Evolutionary conservation across 2,888 invertebrate genomes (phyloP), one percentile per base, ranked within the genome.

Genomic region (Andrena bucephala): DNA sequence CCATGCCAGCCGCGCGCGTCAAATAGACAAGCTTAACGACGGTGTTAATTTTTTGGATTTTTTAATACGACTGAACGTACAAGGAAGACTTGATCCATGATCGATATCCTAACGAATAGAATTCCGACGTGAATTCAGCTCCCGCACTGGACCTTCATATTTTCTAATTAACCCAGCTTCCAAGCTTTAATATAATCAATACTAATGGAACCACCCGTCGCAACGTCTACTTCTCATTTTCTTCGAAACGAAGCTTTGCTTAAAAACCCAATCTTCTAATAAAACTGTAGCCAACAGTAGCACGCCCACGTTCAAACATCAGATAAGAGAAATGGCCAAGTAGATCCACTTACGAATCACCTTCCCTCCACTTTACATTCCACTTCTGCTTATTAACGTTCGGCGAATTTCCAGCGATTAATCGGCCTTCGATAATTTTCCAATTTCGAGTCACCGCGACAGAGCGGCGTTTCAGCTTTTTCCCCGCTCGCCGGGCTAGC

Each of bases 401-500:
- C 72, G 20, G 2, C 50, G 65, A 77, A 65, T 70, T 72, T n/a
- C 27, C 48, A 33, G 2, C 75, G 72, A 81, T 81, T 81, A 81
- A 81, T 81, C 59, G 69, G 52, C 31, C 59, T 59, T n/a, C 65
- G 69, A 79, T 68, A 79, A 79, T 81, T 71, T 77, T 71, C 66
- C 79, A 69, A 79, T 80, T 72, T 74, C 79, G 65, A 68, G 59
- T 78, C 54, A n/a, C 70, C 24, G 42, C 33, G 70, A 42, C 50
- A 50, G 50, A 71, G 60, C 63, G 4, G 13, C 10, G 36, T 7
- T 16, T 6, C 52, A 33, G 13, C 62, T 63, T 27, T 66, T 42
- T 27, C n/a, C 31, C 20, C 13, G 31, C 29, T 48, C 27, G 20
- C 20, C 2, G 33, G 7, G 42, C 42, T 42, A 42, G 63, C 6